Evolutionary conservation across 2,888 invertebrate genomes (phyloP).

Genomic region (Timandra comae): DNA sequence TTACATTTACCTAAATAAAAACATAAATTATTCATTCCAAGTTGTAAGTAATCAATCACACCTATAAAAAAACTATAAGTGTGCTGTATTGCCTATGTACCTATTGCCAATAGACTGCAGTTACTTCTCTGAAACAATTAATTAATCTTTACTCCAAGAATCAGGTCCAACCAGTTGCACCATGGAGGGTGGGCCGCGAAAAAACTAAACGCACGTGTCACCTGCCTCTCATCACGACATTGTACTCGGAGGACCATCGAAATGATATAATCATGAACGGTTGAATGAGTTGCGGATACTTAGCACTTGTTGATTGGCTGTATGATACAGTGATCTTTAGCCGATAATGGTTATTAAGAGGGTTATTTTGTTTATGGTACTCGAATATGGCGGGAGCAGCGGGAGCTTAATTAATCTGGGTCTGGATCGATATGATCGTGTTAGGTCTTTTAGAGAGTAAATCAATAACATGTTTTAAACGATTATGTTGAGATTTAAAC

Average conservation of each 20-base stretch:
- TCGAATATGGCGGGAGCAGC: neutral
- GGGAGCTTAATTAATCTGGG: neutral
- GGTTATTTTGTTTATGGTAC: neutral
- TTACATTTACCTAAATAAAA: no score
- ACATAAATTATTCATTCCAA: no score
- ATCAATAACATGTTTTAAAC: no score
- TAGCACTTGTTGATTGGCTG: neutral
- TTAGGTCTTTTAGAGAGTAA: no score
- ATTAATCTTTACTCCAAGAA: constrained; percentile 30
- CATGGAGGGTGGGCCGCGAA: constrained; percentile 48
- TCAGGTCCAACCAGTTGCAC: constrained; percentile 46
- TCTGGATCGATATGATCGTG: no score
- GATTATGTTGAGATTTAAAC: no score
- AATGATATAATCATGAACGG: constrained; percentile 22
- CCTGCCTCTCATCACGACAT: constrained; percentile 52
- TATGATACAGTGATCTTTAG: neutral
- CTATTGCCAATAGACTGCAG: constrained; percentile 6
- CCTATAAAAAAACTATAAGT: no score
- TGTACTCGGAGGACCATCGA: constrained; percentile 35
- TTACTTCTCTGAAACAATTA: constrained; percentile 28
- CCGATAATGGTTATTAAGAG: neutral
- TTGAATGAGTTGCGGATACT: neutral
- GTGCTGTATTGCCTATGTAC: no score
- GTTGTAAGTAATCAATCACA: no score
- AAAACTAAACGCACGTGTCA: constrained; percentile 58